Base-by-base conservation (phyloP, 2,113 vertebrate genomes). In the Hiodon alosoides region DNA sequence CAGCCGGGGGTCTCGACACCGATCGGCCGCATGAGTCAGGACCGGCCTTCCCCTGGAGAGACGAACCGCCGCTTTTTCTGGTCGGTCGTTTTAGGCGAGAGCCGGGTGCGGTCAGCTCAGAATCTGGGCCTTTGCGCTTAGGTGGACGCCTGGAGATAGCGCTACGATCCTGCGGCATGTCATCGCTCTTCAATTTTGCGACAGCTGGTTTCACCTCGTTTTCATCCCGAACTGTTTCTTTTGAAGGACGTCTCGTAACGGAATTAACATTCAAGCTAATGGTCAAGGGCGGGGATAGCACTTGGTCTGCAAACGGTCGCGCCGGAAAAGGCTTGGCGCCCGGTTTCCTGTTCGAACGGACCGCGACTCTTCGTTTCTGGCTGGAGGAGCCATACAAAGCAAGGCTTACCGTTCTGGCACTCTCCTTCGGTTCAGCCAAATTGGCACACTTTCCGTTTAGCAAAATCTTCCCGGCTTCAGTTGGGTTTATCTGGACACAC, bases 311-410 rank as follows among this genome's bases (percentile, higher is more conserved):
- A 1, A 1, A 71, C 0, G 0, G 3, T 14, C 1, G n/a, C 0
- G 9, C 6, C 31, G 4, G 0, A 67, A 46, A 64, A 47, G 9
- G 46, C 31, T 66, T 66, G 7, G 31, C 3, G 46, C 48, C 64
- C 7, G 13, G 4, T 10, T 3, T 7, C 48, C 7, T 0, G 1
- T 7, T 13, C 3, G 0, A 2, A 50, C 2, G 54, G 60, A 1
- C 4, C 3, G 31, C 17, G 75, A 69, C 61, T 8, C 8, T 0
- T 3, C 9, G 68, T 31, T 16, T 31, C 50, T 54, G 10, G 47
- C 4, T 5, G 3, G 51, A 1, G 7, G 86, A 86, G 4, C 90
- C 89, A 79, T 76, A 91, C 55, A 89, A 77, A 7, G 74, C 67
- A 60, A 91, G 79, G 17, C 83, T 67, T 16, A 75, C 72, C 7